Evolutionary conservation across 2,888 invertebrate species (phyloP).

Genomic region (Trachelus stipa): DNA sequence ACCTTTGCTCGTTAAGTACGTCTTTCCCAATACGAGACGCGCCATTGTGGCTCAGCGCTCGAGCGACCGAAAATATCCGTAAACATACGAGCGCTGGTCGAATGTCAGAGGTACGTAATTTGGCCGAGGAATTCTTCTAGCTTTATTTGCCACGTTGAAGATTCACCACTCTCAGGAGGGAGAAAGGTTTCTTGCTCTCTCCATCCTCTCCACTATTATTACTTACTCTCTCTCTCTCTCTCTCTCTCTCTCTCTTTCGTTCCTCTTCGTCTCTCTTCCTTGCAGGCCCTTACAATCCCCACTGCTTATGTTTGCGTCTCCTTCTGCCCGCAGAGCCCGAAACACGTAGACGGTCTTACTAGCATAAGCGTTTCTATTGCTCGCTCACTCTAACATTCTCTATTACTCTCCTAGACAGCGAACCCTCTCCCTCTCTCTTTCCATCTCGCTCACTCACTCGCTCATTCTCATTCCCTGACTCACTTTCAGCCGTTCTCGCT

Average conservation of each 20-base stretch:
- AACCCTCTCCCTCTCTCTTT: not conserved
- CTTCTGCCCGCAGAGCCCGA: not conserved
- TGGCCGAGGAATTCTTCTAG: not conserved
- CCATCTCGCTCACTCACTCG: not conserved
- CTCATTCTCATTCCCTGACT: not conserved
- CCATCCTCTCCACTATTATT: not conserved
- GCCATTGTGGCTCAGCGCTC: not conserved
- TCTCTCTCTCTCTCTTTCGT: no score
- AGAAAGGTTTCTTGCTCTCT: not conserved
- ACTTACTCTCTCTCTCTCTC: not conserved
- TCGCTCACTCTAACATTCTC: not conserved
- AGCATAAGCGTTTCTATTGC: not conserved
- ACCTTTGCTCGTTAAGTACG: not conserved
- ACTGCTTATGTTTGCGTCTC: not conserved
- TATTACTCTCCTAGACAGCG: not conserved
- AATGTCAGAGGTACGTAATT: not conserved
- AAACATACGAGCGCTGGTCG: not conserved
- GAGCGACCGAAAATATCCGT: not conserved
- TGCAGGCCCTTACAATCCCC: not conserved
- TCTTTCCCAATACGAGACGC: not conserved
- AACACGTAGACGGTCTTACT: not conserved
- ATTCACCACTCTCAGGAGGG: not conserved
- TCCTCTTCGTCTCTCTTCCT: not conserved
- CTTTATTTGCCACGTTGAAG: not conserved
- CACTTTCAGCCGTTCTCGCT: not conserved